Percentiles rank a stretch among this genome's conserved stretches.
Evolutionary conservation across 2,113 vertebrate genomes (phyloP).

Genomic region (Paedocypris sp.): DNA sequence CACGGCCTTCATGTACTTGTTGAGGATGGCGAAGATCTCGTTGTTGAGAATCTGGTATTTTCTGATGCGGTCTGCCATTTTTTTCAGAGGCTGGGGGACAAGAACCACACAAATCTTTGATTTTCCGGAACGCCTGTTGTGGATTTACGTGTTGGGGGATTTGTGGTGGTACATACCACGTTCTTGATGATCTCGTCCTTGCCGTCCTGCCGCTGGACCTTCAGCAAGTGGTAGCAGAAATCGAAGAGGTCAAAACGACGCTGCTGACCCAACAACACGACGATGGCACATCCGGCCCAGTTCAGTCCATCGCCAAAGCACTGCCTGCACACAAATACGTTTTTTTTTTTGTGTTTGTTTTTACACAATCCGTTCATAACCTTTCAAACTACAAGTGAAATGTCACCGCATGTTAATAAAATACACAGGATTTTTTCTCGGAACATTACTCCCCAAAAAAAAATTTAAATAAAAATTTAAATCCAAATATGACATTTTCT

Average conservation of each 20-base stretch:
- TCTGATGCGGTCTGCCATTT: conserved; percentile 97
- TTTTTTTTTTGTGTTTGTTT: too few species aligned
- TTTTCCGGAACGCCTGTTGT: not conserved
- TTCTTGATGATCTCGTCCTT: conserved; percentile 99
- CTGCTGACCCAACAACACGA: conserved; percentile 91
- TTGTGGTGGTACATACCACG: conserved; percentile 67
- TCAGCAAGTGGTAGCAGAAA: conserved; percentile 96
- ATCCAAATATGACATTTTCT: too few species aligned
- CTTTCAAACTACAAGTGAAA: not conserved
- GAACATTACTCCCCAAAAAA: too few species aligned
- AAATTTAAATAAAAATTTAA: too few species aligned
- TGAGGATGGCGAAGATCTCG: conserved; percentile 96
- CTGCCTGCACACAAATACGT: conserved; percentile 63
- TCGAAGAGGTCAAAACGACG: conserved; percentile 96
- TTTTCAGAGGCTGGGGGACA: conserved; percentile 81
- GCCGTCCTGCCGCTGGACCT: conserved; percentile 95
- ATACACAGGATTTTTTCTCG: too few species aligned
- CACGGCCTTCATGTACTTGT: conserved; percentile 98
- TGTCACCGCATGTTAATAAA: too few species aligned
- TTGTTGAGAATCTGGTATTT: conserved; percentile 99
- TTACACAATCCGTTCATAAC: too few species aligned
- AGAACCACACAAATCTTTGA: too few species aligned
- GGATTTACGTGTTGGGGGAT: not conserved
- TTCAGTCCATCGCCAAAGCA: conserved; percentile 96
- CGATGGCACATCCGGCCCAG: conserved; percentile 96